A percentile compares a stretch with the other conserved stretches of the same genome.
Evolutionary conservation across 2,113 vertebrate species (phyloP).

Genomic region (Leptocoma aspasia): DNA sequence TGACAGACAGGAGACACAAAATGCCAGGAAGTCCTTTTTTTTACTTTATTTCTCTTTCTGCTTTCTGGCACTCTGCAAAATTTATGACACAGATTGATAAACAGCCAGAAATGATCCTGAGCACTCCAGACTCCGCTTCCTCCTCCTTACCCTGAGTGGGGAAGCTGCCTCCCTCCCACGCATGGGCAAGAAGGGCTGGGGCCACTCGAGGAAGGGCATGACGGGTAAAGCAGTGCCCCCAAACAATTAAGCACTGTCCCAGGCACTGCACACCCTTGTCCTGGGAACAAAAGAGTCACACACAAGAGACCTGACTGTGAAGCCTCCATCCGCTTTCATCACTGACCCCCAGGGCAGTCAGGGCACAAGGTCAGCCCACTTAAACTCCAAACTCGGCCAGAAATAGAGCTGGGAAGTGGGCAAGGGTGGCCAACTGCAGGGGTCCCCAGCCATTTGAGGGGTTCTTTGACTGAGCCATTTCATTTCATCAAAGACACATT

Average conservation of each 20-base stretch:
- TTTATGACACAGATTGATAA: background rate
- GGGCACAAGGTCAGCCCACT: conserved; percentile 73
- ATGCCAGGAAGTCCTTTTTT: background rate
- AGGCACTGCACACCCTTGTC: conserved; percentile 56
- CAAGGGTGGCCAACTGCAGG: conserved; percentile 56
- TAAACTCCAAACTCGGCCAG: conserved; percentile 55
- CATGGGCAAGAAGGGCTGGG: conserved; percentile 53
- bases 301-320: conserved; percentile 69
- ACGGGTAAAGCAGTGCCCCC: conserved; percentile 49
- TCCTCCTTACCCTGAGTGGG: conserved; percentile 15
- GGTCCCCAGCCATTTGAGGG: conserved; percentile 54
- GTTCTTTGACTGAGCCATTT: conserved; percentile 64
- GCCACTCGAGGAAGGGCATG: conserved; percentile 48
- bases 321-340: conserved; percentile 74
- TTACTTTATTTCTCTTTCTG: background rate
- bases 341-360: conserved; percentile 67
- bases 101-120: background rate
- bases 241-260: conserved; percentile 76
- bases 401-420: conserved; percentile 68
- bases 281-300: conserved; percentile 67
- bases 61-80: background rate
- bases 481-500: conserved; percentile 60
- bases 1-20: background rate
- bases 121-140: background rate
- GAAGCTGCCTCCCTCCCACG: conserved; percentile 59